phyloP scores from a whole-genome alignment of 1,140 invertebrate species.

The Heterodera carotae region DNA sequence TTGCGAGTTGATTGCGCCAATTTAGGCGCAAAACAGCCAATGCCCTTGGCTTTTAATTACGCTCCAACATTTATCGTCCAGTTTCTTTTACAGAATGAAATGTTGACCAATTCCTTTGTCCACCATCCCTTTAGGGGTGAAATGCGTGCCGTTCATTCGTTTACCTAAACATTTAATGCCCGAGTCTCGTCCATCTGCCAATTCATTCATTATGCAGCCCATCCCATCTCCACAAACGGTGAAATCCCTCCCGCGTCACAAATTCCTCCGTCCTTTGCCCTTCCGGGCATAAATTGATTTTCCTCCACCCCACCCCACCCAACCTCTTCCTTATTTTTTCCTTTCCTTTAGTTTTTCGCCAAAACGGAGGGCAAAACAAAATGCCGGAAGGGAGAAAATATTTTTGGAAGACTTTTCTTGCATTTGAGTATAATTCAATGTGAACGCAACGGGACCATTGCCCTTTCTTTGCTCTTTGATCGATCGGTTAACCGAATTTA shows the following conservation, averaged over 20 bases:
- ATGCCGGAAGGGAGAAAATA: background rate
- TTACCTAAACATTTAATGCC: background rate
- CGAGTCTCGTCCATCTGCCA: background rate
- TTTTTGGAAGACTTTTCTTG: background rate
- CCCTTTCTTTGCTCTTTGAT: no score
- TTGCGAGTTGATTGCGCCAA: conserved; percentile 3
- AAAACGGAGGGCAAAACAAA: background rate
- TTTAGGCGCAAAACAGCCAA: background rate
- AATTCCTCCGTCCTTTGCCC: background rate
- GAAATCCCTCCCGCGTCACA: background rate
- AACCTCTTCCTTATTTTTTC: background rate
- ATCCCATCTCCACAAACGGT: background rate
- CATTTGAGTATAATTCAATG: no score
- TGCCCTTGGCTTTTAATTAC: background rate
- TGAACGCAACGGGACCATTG: no score
- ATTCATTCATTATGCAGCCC: background rate
- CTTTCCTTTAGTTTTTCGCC: background rate
- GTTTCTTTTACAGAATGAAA: background rate
- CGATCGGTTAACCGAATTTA: no score
- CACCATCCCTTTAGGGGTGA: background rate
- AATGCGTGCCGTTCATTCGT: background rate
- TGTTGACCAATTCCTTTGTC: background rate
- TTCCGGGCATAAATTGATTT: background rate
- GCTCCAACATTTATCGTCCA: background rate
- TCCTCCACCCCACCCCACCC: background rate